Evolutionary conservation across 2,797 vertebrate species (phyloP), one percentile per base, ranked within the genome.

Genomic region (Anniella stebbinsi): DNA sequence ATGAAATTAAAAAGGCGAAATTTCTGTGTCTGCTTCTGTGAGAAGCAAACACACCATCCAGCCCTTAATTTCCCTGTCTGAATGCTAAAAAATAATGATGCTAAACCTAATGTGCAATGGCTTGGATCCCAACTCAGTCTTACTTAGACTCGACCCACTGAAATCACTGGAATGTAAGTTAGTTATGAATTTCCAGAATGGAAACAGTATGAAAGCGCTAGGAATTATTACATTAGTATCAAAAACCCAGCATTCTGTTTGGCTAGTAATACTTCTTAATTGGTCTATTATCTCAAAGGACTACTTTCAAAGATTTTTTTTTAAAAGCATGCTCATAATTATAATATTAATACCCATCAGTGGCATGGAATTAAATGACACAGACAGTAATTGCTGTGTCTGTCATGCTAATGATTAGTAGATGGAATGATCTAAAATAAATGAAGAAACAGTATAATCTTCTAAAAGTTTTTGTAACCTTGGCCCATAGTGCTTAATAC

Each of bases 351-450:
- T 93, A 88, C 83, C 88, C 77, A 82, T 93, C 91, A 89, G 57
- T 54, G 69, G 66, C 85, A 93, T 45, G 70, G 84, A 93, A 92
- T 95, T 80, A 93, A 94, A 80, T 92, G 91, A 94, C 94, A 95
- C 87, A 93, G 91, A 84, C 88, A 93, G 88, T 92, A 93, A 94
- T 94, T 95, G 76, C 84, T 89, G 33, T 92, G 83, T 93, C 87
- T 94, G 91, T 94, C 92, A 77, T 92, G 66, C 48, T 94, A 93
- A 96, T 91, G 90, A 92, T 88, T 94, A 90, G 72, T 76, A 82
- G n/a, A 88, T 91, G 86, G 80, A 89, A 94, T 89, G 87, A 94
- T 80, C 88, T 92, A 91, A 95, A 94, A 91, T 89, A 91, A 88
- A 75, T 83, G 57, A 60, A 90, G 91, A 30, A 84, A 69, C 28